Percentiles rank a stretch among this genome's conserved stretches.
phyloP scores from a whole-genome alignment of 1,140 invertebrate genomes.

The Drosophila bifasciata region DNA sequence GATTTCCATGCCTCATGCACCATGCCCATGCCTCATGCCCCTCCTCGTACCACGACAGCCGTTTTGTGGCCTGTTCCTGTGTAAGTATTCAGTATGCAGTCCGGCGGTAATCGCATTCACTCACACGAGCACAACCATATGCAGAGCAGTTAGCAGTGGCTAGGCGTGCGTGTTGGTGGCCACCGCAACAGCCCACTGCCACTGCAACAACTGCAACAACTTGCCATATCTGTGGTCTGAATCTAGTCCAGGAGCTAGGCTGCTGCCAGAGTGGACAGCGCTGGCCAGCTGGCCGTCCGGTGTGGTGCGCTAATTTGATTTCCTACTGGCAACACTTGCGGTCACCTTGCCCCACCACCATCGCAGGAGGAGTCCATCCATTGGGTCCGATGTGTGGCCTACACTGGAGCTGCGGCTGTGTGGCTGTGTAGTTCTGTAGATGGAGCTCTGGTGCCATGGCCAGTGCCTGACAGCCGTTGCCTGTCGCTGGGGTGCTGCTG shows the following conservation, averaged over 20 bases:
- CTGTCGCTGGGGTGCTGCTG: constrained; percentile 30
- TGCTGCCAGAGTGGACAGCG: constrained; percentile 15
- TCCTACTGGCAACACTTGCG: constrained; percentile 78
- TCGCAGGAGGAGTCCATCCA: constrained; percentile 18
- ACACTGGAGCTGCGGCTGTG: constrained; percentile 6
- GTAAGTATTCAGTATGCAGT: constrained; percentile 1
- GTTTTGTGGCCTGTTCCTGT: constrained; percentile 24
- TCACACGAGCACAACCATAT: constrained; percentile 26
- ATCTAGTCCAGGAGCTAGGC: constrained; percentile 42
- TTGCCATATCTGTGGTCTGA: constrained; percentile 44
- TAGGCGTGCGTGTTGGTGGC: constrained; percentile 47
- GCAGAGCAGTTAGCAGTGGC: constrained; percentile 36
- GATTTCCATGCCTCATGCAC: background rate
- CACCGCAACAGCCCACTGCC: constrained; percentile 24
- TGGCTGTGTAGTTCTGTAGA: constrained; percentile 10
- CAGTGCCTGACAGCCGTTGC: constrained; percentile 45
- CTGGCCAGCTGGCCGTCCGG: constrained; percentile 44
- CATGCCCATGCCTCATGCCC: background rate
- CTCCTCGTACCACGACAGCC: no score
- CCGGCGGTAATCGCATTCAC: constrained; percentile 33
- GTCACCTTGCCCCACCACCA: constrained; percentile 28
- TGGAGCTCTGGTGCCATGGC: constrained; percentile 19
- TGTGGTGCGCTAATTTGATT: constrained; percentile 76
- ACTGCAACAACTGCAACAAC: constrained; percentile 35
- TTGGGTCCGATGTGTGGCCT: constrained; percentile 27